These are phyloP conservation scores for Pterois miles DNA, from an alignment of 2,797 vertebrate species.

Conservation along the genomic window DNA sequence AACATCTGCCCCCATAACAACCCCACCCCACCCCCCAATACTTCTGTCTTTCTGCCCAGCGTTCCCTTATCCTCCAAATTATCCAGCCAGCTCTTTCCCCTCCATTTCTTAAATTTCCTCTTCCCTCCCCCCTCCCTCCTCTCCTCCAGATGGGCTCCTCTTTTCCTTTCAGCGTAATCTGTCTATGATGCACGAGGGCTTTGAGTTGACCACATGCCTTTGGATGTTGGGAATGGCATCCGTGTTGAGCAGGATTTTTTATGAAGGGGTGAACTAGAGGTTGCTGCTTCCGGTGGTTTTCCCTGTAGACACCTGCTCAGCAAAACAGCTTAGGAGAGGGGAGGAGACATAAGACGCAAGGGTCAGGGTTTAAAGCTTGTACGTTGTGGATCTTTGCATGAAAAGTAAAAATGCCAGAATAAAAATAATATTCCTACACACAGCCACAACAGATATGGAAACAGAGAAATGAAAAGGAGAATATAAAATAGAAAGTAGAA, in stretches of 20 bases:
- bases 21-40: background rate
- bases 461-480: conserved; percentile 11
- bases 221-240: conserved; percentile 57
- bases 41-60: conserved; percentile 20
- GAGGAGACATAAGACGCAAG: background rate
- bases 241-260: conserved; percentile 27
- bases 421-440: background rate
- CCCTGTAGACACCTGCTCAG: conserved; percentile 48
- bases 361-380: conserved; percentile 12
- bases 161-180: conserved; percentile 49
- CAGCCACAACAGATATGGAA: background rate
- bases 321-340: background rate
- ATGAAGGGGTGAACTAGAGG: conserved; percentile 59
- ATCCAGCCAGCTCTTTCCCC: conserved; percentile 43
- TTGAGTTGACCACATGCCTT: conserved; percentile 64
- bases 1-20: conserved; percentile 47
- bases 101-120: conserved; percentile 52
- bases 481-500: conserved; percentile 9
- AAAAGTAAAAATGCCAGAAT: background rate
- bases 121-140: conserved; percentile 14
- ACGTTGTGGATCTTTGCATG: background rate
- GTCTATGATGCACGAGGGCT: conserved; percentile 51
- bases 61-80: conserved; percentile 40
- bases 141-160: conserved; percentile 62
- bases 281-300: conserved; percentile 42